These are phyloP conservation scores for Charadrius vociferus DNA, from an alignment of 2,113 vertebrate genomes.

Conservation along the genomic window DNA sequence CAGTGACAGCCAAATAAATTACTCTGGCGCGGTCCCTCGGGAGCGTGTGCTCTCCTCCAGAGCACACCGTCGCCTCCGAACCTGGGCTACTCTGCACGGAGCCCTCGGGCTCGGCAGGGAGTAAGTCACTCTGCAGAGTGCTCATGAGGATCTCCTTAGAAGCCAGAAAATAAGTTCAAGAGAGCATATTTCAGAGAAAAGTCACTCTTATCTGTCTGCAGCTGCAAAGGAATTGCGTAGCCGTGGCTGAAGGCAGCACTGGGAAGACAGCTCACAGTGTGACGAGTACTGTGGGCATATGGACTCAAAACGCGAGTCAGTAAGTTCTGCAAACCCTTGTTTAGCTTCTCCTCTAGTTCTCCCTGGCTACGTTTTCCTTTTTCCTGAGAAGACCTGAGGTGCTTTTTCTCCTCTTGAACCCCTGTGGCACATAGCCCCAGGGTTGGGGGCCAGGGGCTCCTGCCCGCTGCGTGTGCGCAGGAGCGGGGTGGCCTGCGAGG, in stretches of 20 bases:
- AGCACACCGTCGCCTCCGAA: not conserved
- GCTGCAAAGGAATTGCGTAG: not conserved
- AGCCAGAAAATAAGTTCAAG: not conserved
- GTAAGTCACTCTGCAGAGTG: not conserved
- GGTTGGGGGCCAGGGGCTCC: not conserved
- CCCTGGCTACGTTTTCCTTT: not conserved
- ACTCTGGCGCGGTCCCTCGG: not conserved
- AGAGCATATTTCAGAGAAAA: not conserved
- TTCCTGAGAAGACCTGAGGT: not conserved
- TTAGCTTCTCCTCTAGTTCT: not conserved
- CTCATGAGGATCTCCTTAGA: not conserved
- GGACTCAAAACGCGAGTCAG: fast-evolving
- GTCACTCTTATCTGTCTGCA: not conserved
- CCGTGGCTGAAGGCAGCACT: fast-evolving
- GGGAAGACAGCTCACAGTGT: not conserved
- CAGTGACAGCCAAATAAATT: not conserved
- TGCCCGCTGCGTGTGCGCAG: fast-evolving
- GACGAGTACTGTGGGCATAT: fast-evolving
- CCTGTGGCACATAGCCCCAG: fast-evolving
- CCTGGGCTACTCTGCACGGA: not conserved
- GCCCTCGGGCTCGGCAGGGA: not conserved
- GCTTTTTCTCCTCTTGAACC: not conserved
- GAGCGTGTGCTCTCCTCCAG: not conserved
- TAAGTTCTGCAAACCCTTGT: not conserved
- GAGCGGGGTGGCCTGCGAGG: not conserved